These are phyloP conservation scores for Psephotus haematonotus DNA, from an alignment of 2,113 vertebrate genomes.

Conservation along the genomic window DNA sequence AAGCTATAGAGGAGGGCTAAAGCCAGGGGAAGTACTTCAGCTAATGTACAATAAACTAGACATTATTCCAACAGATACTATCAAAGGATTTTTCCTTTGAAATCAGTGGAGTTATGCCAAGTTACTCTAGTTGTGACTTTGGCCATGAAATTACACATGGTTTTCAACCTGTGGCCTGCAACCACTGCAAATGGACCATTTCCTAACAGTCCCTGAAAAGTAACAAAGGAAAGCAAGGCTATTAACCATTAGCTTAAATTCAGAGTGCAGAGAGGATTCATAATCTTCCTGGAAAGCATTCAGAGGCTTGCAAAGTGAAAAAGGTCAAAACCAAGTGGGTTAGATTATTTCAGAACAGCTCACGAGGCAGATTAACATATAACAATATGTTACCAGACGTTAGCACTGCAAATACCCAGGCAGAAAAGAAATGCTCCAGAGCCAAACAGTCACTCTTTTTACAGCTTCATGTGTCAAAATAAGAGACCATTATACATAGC, in stretches of 20 bases:
- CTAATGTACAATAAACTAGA: not conserved
- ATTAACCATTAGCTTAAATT: not conserved
- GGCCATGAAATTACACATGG: not conserved
- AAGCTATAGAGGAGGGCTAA: not conserved
- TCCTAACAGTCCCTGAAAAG: not conserved
- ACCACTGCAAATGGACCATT: not conserved
- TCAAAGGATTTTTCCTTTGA: slow-evolving; percentile 10
- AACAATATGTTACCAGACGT: not conserved
- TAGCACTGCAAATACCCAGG: not conserved
- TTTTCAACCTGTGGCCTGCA: not conserved
- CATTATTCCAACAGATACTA: not conserved
- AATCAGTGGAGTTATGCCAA: slow-evolving; percentile 1
- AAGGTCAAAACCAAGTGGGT: not conserved
- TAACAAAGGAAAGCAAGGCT: not conserved
- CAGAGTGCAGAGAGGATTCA: not conserved
- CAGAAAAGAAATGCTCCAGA: not conserved
- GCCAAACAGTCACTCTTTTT: not conserved
- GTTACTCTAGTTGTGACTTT: not conserved
- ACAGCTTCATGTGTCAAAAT: not conserved
- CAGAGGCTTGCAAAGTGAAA: not conserved
- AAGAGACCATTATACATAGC: not conserved
- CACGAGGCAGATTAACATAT: not conserved
- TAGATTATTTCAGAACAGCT: not conserved
- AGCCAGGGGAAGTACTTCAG: not conserved
- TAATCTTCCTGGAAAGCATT: not conserved